These are phyloP conservation scores for Conomelus anceps DNA, from an alignment of 2,888 invertebrate species.

Conservation along the genomic window DNA sequence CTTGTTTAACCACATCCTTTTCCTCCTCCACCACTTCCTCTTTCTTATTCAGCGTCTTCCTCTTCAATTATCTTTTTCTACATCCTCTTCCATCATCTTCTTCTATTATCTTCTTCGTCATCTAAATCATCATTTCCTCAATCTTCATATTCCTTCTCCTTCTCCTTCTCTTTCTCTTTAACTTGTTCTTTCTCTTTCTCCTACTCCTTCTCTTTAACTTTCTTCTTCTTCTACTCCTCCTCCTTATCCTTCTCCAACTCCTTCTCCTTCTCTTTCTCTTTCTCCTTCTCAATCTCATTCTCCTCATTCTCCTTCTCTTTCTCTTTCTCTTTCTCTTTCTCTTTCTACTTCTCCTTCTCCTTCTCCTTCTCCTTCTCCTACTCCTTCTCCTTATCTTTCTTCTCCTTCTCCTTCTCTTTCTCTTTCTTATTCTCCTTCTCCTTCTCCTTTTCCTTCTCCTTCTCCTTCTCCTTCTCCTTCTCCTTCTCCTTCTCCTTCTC, in stretches of 20 bases:
- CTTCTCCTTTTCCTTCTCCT: conserved; percentile 7
- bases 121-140: background rate
- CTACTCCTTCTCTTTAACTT: background rate
- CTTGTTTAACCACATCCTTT: too few relatives aligned
- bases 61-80: background rate
- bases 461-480: background rate
- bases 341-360: background rate
- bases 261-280: background rate
- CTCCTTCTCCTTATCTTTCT: background rate
- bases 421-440: background rate
- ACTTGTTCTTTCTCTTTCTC: background rate
- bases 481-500: background rate
- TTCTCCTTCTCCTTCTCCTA: background rate
- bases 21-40: background rate
- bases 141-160: too few relatives aligned
- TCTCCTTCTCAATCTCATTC: background rate
- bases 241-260: background rate
- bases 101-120: background rate
- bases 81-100: background rate
- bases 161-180: too few relatives aligned
- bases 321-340: too few relatives aligned
- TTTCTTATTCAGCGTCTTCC: too few relatives aligned
- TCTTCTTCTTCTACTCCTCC: background rate
- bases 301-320: too few relatives aligned
- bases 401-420: background rate